Conservation (phyloP, 2,113 vertebrate genomes). For the Megaleporinus macrocephalus region DNA sequence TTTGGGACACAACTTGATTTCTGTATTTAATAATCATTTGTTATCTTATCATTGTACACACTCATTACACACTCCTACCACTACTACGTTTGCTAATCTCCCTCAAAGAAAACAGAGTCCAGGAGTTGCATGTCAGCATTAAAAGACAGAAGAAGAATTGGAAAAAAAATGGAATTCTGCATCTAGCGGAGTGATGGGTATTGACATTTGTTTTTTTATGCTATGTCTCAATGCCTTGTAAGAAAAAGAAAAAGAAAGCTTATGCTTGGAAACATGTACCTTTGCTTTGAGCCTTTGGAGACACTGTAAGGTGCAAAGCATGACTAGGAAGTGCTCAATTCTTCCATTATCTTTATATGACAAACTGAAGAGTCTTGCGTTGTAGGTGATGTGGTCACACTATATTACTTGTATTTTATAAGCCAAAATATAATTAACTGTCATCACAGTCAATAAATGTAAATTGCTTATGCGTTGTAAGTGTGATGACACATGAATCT, state of each 20-base stretch:
- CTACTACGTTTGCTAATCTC: slow-evolving; percentile 63
- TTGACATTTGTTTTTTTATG: neutral
- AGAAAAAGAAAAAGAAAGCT: neutral
- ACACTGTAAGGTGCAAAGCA: slow-evolving; percentile 30
- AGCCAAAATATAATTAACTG: neutral
- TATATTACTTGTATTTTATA: neutral
- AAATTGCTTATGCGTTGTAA: slow-evolving; percentile 18
- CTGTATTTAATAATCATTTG: slow-evolving; percentile 59
- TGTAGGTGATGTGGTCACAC: neutral
- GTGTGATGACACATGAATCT: neutral
- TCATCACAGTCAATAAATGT: slow-evolving; percentile 4
- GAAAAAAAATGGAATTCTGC: neutral
- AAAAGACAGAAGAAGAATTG: slow-evolving; percentile 38
- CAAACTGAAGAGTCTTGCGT: neutral
- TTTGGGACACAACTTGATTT: slow-evolving; percentile 57
- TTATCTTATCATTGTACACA: slow-evolving; percentile 64
- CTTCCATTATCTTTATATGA: neutral
- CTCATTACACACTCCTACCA: slow-evolving; percentile 61
- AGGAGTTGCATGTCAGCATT: slow-evolving; percentile 44
- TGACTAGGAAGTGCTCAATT: neutral
- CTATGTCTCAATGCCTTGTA: neutral
- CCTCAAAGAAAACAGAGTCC: slow-evolving; percentile 39
- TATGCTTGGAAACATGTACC: slow-evolving; percentile 14
- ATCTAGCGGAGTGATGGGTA: neutral
- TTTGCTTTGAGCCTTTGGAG: slow-evolving; percentile 14